Conservation (phyloP, 2,888 invertebrate species). For the Metellina segmentata region DNA sequence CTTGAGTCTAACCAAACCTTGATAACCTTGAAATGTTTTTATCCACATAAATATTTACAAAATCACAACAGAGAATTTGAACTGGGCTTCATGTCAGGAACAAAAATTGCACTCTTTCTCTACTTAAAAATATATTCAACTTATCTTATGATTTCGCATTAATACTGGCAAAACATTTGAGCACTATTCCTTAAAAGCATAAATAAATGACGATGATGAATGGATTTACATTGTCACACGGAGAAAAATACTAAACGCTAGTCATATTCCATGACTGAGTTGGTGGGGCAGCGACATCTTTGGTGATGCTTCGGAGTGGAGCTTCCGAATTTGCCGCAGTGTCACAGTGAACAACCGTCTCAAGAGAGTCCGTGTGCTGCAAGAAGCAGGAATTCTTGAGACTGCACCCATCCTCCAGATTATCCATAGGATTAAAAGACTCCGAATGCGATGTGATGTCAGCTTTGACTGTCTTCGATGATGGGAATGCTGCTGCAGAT, state of each 20-base stretch:
- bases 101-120: not conserved
- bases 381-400: constrained; percentile 63
- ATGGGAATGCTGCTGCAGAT: constrained; percentile 42
- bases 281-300: constrained; percentile 20
- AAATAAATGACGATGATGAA: not conserved
- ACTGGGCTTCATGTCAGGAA: constrained; percentile 12
- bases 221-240: not conserved
- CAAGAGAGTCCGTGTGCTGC: constrained; percentile 68
- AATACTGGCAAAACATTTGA: constrained; percentile 27
- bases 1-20: too few species aligned
- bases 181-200: constrained; percentile 30
- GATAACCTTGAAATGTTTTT: too few species aligned
- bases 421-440: constrained; percentile 20
- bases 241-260: constrained; percentile 44
- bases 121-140: constrained; percentile 8
- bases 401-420: constrained; percentile 49
- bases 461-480: constrained; percentile 65
- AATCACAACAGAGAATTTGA: not conserved
- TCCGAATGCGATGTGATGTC: constrained; percentile 36
- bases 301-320: constrained; percentile 52
- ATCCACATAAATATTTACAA: not conserved
- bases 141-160: not conserved
- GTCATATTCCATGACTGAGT: constrained; percentile 74
- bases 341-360: constrained; percentile 70
- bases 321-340: constrained; percentile 50